Base-by-base conservation (phyloP, 2,888 invertebrate genomes). In the Prosapia bicincta region DNA sequence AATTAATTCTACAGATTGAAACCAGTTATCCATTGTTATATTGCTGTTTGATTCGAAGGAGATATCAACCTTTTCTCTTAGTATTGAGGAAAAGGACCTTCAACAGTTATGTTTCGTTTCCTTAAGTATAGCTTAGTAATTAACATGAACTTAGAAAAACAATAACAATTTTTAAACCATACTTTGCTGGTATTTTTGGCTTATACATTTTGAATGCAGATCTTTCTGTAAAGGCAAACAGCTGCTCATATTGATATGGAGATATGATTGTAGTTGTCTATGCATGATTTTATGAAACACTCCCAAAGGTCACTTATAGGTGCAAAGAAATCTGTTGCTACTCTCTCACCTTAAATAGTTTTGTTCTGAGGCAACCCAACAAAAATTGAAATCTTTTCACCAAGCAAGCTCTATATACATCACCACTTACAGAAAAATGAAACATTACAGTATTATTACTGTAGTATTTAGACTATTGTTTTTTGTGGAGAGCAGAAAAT, bases 121-220 rank as follows among this genome's bases (percentile, higher is more conserved):
- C 66, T 28, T 43, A 72, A 72, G 28, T 72, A 72, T 26, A 66
- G 72, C 26, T 72, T 66, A 25, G 66, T 28, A 26, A 26, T 24
- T 26, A 71, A 71, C 71, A 65, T 54, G 30, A 10, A 71, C 38
- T 69, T 69, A 20, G 69, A 30, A 30, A 70, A 6, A 32, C 25
- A 32, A 70, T 70, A 5, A 70, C 70, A 70, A 70, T 70, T 70
- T 70, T 70, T 24, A 71, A 23, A 15, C 71, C 71, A 71, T 71
- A 65, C 32, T 71, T 71, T 13, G 54, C 24, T 23, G 38, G 71
- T 54, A 20, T 71, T 24, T 71, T 71, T 2, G 71, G 71, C 25
- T 54, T 71, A 26, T 54, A 54, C 69, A 30, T 69, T 69, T 30
- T 69, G n/a, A 69, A 69, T 10, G 26, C 20, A 32, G 32, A 69